phyloP scores from a whole-genome alignment of 1,140 invertebrate species.

The Gryon sp. region DNA sequence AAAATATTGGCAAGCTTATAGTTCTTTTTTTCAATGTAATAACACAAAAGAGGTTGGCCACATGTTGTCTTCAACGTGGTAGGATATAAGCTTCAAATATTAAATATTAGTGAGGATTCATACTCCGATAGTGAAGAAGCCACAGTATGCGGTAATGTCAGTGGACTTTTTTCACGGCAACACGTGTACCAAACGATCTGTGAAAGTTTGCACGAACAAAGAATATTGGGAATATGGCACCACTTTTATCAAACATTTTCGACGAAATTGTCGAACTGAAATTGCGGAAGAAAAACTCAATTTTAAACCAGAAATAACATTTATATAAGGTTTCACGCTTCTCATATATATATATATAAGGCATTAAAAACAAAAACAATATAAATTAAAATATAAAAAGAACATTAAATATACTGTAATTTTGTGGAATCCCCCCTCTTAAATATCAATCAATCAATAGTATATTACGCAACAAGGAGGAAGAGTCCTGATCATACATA shows the following conservation, averaged over 20 bases:
- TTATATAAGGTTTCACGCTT: slow-evolving; percentile 19
- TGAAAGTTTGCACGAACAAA: slow-evolving; percentile 46
- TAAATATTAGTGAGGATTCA: slow-evolving; percentile 57
- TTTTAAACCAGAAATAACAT: slow-evolving; percentile 20
- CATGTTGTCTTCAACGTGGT: slow-evolving; percentile 40
- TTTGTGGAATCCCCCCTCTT: too few species aligned
- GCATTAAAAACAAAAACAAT: too few species aligned
- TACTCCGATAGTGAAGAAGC: slow-evolving; percentile 29
- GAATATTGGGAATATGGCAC: slow-evolving; percentile 30
- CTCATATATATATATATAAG: too few species aligned
- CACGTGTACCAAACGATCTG: slow-evolving; percentile 51
- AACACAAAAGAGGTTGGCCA: slow-evolving; percentile 48
- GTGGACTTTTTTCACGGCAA: slow-evolving; percentile 39
- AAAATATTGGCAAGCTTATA: slow-evolving; percentile 42
- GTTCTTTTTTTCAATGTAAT: slow-evolving; percentile 38
- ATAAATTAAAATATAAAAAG: too few species aligned
- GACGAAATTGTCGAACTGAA: slow-evolving; percentile 25
- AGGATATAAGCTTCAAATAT: slow-evolving; percentile 50
- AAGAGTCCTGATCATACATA: too few species aligned
- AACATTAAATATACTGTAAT: too few species aligned
- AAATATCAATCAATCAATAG: too few species aligned
- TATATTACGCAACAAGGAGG: too few species aligned
- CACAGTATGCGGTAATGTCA: slow-evolving; percentile 40
- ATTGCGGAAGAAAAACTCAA: slow-evolving; percentile 8
- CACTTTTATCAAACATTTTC: slow-evolving; percentile 52